Base-by-base conservation (phyloP, 1,140 invertebrate species). In the Dicyema japonicum region DNA sequence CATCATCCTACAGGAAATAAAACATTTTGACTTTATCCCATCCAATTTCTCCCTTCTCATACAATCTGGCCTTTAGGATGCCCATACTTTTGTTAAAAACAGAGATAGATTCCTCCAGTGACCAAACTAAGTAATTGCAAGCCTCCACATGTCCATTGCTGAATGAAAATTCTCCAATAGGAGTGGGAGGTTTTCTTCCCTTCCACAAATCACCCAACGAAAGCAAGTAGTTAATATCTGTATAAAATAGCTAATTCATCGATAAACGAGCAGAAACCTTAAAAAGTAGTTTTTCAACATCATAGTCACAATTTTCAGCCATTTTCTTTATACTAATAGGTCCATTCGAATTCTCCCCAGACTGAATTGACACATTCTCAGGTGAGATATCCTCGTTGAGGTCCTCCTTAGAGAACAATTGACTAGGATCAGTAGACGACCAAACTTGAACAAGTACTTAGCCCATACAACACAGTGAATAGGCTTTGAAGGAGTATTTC, bases 401-500 rank as follows among this genome's bases (percentile, higher is more conserved):
- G 29, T 53, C 50, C 54, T 85, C 66, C 54, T 90, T 74, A 2
- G 85, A 88, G 61, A 90, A 97, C 3, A 97, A 56, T 54, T 94
- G 88, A 57, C 69, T 76, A 40, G 7, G 24, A 8, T 7, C 8
- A 9, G 9, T 15, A 7, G 8, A 21, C 19, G n/a, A 21, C 19
- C 8, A 21, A n/a, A 75, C 70, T 90, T 92, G 46, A 92, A 94
- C 9, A 97, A 59, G 61, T 88, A 76, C 48, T 97, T 97, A 0
- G 78, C 70, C 88, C 88, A 97, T 3, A 94, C 76, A 39, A 97
- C 80, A 44, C 88, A 97, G 50, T 97, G 88, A 37, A 97, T 85
- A 0, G 76, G 72, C 46, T 92, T 80, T 8, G 78, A 88, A n/a
- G 88, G 88, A 4, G 88, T 97, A 43, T 97, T 97, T 24, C 88